Evolutionary conservation across 1,140 invertebrate species (phyloP).

Genomic region (Drosophila kohkoa): DNA sequence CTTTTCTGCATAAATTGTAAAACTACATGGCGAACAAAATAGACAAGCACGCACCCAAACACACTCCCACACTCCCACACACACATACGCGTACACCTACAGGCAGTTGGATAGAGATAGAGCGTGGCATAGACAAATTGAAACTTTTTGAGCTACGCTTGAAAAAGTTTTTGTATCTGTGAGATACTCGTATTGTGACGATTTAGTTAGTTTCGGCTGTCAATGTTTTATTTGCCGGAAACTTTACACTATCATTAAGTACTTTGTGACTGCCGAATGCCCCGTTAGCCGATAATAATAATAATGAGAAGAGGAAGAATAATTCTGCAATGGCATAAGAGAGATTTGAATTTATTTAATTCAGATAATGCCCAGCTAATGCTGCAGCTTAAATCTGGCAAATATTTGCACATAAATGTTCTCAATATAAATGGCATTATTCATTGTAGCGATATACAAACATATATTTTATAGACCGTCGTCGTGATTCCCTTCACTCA

Average conservation of each 20-base stretch:
- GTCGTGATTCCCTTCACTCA: not conserved
- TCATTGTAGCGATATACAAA: constrained; percentile 45
- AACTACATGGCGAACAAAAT: constrained; percentile 47
- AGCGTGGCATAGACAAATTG: constrained; percentile 66
- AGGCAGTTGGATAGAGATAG: constrained; percentile 12
- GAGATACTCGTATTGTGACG: constrained; percentile 46
- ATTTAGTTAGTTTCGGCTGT: constrained; percentile 48
- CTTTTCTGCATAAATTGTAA: constrained; percentile 51
- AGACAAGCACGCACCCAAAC: constrained; percentile 40
- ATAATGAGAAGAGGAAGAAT: not conserved
- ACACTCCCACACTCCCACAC: constrained; percentile 28
- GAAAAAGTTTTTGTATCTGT: constrained; percentile 62
- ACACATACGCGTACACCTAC: constrained; percentile 16
- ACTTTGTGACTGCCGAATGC: constrained; percentile 6
- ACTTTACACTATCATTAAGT: constrained; percentile 39
- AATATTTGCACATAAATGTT: constrained; percentile 73
- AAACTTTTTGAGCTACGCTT: constrained; percentile 75
- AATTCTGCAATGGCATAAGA: not conserved
- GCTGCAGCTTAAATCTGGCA: constrained; percentile 46
- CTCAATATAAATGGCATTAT: constrained; percentile 71
- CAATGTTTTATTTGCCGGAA: constrained; percentile 62
- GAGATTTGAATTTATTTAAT: constrained; percentile 39
- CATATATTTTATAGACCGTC: constrained; percentile 48
- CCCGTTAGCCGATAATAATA: constrained; percentile 29
- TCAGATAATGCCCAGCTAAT: constrained; percentile 30